A percentile compares a stretch with the other conserved stretches of the same genome.
These are phyloP conservation scores for Teinopalpus imperialis DNA, from an alignment of 2,888 invertebrate genomes.

Conservation along the genomic window DNA sequence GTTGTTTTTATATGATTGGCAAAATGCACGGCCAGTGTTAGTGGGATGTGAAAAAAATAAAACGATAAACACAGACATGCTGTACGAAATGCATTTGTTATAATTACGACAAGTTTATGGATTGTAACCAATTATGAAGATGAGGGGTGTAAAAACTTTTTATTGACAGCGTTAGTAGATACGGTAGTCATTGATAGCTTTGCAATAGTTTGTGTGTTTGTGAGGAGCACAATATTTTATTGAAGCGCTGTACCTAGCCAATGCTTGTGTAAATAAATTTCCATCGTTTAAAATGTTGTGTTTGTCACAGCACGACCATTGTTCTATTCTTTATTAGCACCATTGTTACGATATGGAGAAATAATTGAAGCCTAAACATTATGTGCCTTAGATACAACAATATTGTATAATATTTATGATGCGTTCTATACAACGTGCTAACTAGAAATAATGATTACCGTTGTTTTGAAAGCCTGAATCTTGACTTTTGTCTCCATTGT, in stretches of 20 bases:
- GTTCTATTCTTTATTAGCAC: constrained; percentile 65
- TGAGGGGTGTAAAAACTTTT: constrained; percentile 44
- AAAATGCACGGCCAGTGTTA: constrained; percentile 55
- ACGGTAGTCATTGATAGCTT: constrained; percentile 67
- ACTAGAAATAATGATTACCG: constrained; percentile 76
- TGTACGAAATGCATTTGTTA: constrained; percentile 67
- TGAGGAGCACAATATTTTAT: constrained; percentile 45
- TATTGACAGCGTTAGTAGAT: constrained; percentile 60
- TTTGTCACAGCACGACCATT: constrained; percentile 47
- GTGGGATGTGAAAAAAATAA: constrained; percentile 39
- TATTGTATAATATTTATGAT: constrained; percentile 82
- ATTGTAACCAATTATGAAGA: constrained; percentile 43
- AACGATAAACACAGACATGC: constrained; percentile 45
- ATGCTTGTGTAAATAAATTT: neutral
- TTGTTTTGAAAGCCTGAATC: constrained; percentile 74
- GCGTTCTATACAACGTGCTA: constrained; percentile 82
- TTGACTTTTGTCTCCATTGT: constrained; percentile 59
- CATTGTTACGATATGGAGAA: constrained; percentile 78
- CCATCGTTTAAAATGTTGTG: constrained; percentile 36
- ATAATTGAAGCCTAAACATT: constrained; percentile 82
- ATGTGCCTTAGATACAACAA: constrained; percentile 84
- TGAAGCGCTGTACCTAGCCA: too few relatives aligned
- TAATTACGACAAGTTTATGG: constrained; percentile 45
- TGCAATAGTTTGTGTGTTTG: constrained; percentile 51
- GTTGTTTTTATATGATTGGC: constrained; percentile 79